These are phyloP conservation scores for Sebastes diaconus DNA, from an alignment of 2,797 vertebrate species.

Conservation along the genomic window DNA sequence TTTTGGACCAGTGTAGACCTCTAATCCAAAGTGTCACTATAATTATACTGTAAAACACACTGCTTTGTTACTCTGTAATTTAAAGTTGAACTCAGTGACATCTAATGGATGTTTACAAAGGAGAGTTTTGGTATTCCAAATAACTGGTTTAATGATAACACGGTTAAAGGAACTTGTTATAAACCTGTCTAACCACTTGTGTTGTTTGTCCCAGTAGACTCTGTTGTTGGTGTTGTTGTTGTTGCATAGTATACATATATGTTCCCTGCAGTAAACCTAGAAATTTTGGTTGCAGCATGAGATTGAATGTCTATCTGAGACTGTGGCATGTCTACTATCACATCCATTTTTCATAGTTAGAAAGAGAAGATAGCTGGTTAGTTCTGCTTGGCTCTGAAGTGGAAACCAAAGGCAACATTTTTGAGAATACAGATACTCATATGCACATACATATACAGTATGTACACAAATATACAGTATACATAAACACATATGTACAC, in stretches of 20 bases:
- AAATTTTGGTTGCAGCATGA: not conserved
- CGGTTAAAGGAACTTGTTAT: conserved; percentile 13
- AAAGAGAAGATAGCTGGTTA: not conserved
- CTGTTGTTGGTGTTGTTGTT: not conserved
- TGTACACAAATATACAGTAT: not conserved
- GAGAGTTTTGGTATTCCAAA: conserved; percentile 10
- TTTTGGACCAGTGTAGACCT: not conserved
- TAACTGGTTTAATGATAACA: conserved; percentile 2
- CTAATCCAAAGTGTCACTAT: not conserved
- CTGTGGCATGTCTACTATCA: not conserved
- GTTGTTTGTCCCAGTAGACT: not conserved
- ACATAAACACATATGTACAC: not conserved
- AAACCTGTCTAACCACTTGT: conserved; percentile 25
- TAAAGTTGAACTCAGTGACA: not conserved
- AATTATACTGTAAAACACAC: not conserved
- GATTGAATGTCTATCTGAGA: not conserved
- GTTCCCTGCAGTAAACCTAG: not conserved
- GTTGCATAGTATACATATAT: not conserved
- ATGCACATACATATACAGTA: too few relatives aligned
- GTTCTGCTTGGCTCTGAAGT: not conserved
- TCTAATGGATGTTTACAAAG: conserved; percentile 32
- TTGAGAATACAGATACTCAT: not conserved
- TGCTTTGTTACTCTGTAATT: not conserved
- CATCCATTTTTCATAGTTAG: not conserved
- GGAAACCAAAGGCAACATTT: not conserved